Evolutionary conservation across 2,888 invertebrate genomes (phyloP).

Genomic region (Beris chalybata): DNA sequence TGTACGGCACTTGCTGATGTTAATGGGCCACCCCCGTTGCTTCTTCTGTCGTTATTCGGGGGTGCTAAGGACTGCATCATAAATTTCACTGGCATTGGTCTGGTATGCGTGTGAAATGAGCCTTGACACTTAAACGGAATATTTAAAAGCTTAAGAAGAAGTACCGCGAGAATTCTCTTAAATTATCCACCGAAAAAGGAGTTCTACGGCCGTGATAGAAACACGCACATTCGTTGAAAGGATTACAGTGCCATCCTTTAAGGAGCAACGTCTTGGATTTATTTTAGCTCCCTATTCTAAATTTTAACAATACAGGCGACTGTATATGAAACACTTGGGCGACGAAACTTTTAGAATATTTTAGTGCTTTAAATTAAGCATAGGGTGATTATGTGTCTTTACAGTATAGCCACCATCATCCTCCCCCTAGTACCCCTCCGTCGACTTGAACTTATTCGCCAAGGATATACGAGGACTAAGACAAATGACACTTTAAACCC

Average conservation of each 20-base stretch:
- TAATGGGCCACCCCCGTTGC: conserved; percentile 23
- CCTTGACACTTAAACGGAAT: conserved; percentile 24
- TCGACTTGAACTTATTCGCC: neutral
- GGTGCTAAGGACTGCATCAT: neutral
- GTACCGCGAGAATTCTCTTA: conserved; percentile 26
- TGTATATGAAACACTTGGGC: conserved; percentile 6
- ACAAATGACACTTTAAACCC: conserved; percentile 36
- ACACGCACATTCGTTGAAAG: conserved; percentile 33
- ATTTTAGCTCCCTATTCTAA: conserved; percentile 6
- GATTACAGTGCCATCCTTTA: conserved; percentile 26
- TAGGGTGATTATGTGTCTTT: conserved; percentile 40
- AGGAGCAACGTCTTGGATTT: conserved; percentile 2
- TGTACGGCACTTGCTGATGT: conserved; percentile 22
- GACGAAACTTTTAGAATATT: conserved; percentile 38
- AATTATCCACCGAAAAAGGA: conserved; percentile 27
- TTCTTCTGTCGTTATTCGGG: neutral
- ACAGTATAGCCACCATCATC: conserved; percentile 26
- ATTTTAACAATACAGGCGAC: neutral
- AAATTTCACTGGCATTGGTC: conserved; percentile 13
- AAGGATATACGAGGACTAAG: conserved; percentile 34
- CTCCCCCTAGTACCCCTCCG: neutral
- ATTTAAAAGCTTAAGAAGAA: conserved; percentile 38
- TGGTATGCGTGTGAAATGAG: conserved; percentile 30
- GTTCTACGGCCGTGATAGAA: conserved; percentile 5
- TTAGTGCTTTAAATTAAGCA: conserved; percentile 40